phyloP scores from a whole-genome alignment of 1,140 invertebrate genomes.

The Hycleus phaleratus region DNA sequence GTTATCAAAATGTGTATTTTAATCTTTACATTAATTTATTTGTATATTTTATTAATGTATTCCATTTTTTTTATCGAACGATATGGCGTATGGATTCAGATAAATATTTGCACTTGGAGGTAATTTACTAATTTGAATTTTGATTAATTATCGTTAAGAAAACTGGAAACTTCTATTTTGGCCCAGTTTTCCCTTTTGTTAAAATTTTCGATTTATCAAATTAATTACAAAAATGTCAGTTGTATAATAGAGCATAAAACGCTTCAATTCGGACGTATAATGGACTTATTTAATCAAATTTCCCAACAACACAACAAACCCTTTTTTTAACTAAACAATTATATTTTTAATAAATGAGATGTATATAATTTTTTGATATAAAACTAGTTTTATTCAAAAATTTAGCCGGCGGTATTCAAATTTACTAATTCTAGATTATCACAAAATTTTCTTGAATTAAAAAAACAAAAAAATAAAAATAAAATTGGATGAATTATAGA shows the following conservation, averaged over 20 bases:
- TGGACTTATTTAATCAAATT: neutral
- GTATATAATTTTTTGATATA: neutral
- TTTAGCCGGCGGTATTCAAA: neutral
- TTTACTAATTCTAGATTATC: neutral
- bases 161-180: neutral
- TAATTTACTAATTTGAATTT: conserved; percentile 3
- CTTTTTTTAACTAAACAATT: too few species aligned
- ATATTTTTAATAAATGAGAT: conserved; percentile 9
- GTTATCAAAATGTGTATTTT: neutral
- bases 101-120: conserved; percentile 1
- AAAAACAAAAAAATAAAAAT: neutral
- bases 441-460: neutral
- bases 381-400: neutral
- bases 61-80: too few species aligned
- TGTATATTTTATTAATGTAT: neutral
- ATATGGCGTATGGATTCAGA: conserved; percentile 11
- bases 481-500: neutral
- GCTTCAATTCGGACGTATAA: conserved; percentile 6
- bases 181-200: conserved; percentile 5
- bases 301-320: too few species aligned
- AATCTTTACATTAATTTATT: conserved; percentile 6
- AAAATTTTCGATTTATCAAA: neutral
- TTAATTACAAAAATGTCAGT: conserved; percentile 11
- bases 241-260: conserved; percentile 13
- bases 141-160: neutral